phyloP scores from a whole-genome alignment of 2,797 vertebrate genomes.

The Scomberomorus guttatus region DNA sequence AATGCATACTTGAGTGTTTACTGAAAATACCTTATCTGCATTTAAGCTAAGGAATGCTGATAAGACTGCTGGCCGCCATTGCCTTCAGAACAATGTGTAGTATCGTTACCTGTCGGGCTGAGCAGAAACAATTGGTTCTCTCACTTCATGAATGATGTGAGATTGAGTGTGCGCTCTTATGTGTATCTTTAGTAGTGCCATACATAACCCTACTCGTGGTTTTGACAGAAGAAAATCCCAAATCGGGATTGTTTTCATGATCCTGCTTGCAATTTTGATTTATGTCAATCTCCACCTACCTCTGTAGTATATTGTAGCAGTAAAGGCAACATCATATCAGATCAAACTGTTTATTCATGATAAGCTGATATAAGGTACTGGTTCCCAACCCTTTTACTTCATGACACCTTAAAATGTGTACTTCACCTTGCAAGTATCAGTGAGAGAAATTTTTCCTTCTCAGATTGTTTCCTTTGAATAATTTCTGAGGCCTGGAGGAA shows the following conservation, averaged over 20 bases:
- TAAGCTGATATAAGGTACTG: background rate
- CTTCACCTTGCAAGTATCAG: background rate
- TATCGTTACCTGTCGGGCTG: background rate
- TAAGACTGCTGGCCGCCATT: background rate
- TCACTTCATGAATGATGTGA: background rate
- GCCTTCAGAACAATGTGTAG: background rate
- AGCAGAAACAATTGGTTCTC: background rate
- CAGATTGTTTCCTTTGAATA: background rate
- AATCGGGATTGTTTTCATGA: background rate
- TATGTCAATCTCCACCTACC: too few relatives aligned
- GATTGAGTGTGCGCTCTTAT: too few relatives aligned
- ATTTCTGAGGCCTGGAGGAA: too few relatives aligned
- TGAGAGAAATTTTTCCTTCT: background rate
- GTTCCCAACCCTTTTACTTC: too few relatives aligned
- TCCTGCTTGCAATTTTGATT: background rate
- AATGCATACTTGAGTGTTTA: constrained; percentile 43
- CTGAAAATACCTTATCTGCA: constrained; percentile 35
- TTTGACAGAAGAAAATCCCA: background rate
- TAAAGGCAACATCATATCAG: too few relatives aligned
- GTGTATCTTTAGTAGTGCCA: too few relatives aligned
- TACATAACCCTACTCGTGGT: too few relatives aligned
- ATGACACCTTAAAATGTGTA: too few relatives aligned
- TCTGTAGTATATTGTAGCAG: too few relatives aligned
- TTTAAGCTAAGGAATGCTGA: constrained; percentile 41
- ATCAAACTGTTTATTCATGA: background rate